Evolutionary conservation across 37 sponge, comb jelly and placozoan species (phyloP).

Genomic region (Ephydatia muelleri): DNA sequence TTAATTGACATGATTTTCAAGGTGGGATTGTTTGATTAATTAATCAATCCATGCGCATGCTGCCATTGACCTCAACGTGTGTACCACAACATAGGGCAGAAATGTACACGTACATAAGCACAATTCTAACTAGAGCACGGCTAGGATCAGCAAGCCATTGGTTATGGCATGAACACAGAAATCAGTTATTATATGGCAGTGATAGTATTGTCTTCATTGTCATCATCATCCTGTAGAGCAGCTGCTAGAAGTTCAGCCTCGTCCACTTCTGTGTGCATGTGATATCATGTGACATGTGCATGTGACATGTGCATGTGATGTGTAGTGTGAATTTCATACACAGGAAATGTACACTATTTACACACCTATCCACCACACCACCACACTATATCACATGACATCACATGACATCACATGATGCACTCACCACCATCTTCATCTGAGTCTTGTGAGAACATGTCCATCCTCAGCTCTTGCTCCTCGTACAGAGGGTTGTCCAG

Average conservation of each 20-base stretch:
- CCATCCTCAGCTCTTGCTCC: slow-evolving; percentile 56
- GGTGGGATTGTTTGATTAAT: too few species aligned
- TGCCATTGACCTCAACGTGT: too few species aligned
- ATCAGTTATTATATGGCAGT: slow-evolving; percentile 58
- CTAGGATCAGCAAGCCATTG: background rate
- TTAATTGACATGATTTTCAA: too few species aligned
- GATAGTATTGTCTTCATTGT: slow-evolving; percentile 61
- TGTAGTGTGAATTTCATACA: background rate
- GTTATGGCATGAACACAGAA: background rate
- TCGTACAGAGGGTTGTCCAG: slow-evolving; percentile 65
- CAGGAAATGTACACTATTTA: too few species aligned
- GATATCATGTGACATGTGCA: background rate
- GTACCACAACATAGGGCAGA: too few species aligned
- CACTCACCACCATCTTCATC: slow-evolving; percentile 35
- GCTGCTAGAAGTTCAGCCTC: slow-evolving; percentile 55
- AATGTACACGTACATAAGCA: background rate
- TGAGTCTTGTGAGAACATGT: slow-evolving; percentile 54
- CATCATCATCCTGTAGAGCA: slow-evolving; percentile 64
- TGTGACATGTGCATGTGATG: background rate
- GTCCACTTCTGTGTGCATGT: slow-evolving; percentile 27
- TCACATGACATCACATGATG: too few species aligned
- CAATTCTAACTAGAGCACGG: background rate
- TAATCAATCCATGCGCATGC: too few species aligned
- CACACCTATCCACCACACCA: background rate
- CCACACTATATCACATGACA: background rate